phyloP scores from a whole-genome alignment of 2,888 invertebrate genomes.

The Chrysolina oricalcia region DNA sequence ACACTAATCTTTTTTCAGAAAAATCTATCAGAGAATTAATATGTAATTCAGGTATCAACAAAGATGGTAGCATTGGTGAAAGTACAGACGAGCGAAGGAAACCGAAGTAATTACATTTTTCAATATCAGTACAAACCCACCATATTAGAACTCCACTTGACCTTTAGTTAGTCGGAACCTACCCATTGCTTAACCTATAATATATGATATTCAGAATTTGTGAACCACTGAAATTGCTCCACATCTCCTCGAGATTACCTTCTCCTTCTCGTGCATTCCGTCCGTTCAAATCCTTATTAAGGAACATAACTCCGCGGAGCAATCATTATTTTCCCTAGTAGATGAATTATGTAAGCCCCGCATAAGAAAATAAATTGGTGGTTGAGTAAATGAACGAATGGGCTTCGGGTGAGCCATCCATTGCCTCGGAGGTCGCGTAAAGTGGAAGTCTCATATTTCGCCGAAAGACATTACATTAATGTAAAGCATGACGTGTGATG shows the following conservation, averaged over 20 bases:
- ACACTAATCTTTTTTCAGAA: too few species aligned
- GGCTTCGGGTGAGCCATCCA: constrained; percentile 31
- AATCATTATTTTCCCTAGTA: constrained; percentile 26
- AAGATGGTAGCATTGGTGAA: too few species aligned
- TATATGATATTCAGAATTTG: not conserved
- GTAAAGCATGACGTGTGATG: constrained; percentile 61
- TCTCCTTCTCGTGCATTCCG: not conserved
- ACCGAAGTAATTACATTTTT: too few species aligned
- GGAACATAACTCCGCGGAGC: constrained; percentile 7
- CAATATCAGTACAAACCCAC: too few species aligned
- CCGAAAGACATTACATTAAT: constrained; percentile 59
- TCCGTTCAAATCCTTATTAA: constrained; percentile 13
- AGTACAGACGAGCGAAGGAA: too few species aligned
- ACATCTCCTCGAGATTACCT: not conserved
- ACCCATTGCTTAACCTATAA: too few species aligned
- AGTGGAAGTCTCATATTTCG: constrained; percentile 49
- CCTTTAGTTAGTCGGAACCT: too few species aligned
- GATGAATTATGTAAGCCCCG: constrained; percentile 46
- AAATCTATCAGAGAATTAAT: too few species aligned
- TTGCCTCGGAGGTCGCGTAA: constrained; percentile 46
- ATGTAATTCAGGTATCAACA: too few species aligned
- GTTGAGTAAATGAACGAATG: constrained; percentile 50
- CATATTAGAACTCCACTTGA: too few species aligned
- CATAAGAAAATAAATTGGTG: constrained; percentile 53
- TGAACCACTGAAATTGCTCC: not conserved